Evolutionary conservation across 1,140 invertebrate genomes (phyloP).

Genomic region (Pantala flavescens): DNA sequence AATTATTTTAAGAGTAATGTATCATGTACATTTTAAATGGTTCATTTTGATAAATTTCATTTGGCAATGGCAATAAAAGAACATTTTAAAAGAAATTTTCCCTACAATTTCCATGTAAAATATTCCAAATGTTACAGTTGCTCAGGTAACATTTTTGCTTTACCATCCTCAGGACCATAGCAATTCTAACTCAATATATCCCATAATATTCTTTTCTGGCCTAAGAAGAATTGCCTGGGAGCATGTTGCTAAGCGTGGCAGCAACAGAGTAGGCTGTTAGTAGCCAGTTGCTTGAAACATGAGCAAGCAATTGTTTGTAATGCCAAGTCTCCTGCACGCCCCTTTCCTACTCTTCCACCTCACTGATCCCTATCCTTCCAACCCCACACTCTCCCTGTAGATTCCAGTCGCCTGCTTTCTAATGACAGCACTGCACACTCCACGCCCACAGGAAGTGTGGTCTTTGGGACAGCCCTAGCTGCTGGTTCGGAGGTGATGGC

Average conservation of each 20-base stretch:
- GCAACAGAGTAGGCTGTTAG: not conserved
- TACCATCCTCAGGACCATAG: not conserved
- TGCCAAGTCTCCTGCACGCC: not conserved
- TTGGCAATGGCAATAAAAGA: not conserved
- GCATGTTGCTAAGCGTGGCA: not conserved
- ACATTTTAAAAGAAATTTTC: not conserved
- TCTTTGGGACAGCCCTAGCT: constrained; percentile 3
- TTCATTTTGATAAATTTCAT: not conserved
- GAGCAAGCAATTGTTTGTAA: not conserved
- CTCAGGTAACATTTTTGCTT: not conserved
- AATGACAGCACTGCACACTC: constrained; percentile 27
- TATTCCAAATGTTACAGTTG: too few relatives aligned
- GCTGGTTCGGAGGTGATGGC: not conserved
- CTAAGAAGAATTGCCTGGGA: not conserved
- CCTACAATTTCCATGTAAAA: too few relatives aligned
- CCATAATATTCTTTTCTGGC: not conserved
- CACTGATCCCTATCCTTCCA: not conserved
- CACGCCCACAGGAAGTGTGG: constrained; percentile 19
- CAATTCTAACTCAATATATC: not conserved
- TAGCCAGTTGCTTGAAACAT: not conserved
- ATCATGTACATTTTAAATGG: too few relatives aligned
- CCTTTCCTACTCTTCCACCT: not conserved
- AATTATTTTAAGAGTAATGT: too few relatives aligned
- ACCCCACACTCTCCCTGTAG: constrained; percentile 22
- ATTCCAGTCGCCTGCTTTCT: constrained; percentile 27